These are phyloP conservation scores for Pristiophorus japonicus DNA, from an alignment of 2,113 vertebrate species.

Conservation along the genomic window DNA sequence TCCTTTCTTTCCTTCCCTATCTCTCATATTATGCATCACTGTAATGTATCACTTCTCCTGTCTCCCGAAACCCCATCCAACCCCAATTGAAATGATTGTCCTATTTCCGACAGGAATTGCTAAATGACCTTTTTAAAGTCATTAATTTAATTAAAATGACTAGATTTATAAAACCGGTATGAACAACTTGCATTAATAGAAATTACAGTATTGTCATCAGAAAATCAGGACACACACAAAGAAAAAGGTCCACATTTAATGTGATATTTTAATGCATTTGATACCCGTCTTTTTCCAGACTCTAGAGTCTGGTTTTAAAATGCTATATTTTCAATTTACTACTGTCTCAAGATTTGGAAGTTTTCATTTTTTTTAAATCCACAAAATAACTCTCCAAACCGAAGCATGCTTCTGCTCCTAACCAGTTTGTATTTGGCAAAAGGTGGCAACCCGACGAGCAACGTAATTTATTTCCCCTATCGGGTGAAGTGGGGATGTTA, in stretches of 20 bases:
- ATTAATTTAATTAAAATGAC: not conserved
- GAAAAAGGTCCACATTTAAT: not conserved
- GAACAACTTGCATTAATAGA: not conserved
- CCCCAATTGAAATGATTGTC: not conserved
- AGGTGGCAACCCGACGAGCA: not conserved
- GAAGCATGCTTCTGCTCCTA: not conserved
- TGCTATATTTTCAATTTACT: not conserved
- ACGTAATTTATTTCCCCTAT: not conserved
- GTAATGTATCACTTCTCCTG: not conserved
- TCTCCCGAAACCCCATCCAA: not conserved
- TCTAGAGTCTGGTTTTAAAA: not conserved
- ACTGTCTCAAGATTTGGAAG: not conserved
- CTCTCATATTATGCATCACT: too few species aligned
- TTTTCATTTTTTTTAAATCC: not conserved
- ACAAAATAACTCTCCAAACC: not conserved
- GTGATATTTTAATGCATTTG: not conserved
- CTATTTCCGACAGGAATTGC: not conserved
- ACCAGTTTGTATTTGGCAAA: not conserved
- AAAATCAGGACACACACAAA: not conserved
- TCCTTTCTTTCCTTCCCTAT: too few species aligned
- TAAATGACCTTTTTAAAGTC: not conserved
- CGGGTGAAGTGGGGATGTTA: not conserved
- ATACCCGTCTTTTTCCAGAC: not conserved
- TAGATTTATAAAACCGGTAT: not conserved
- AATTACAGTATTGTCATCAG: not conserved